phyloP scores from a whole-genome alignment of 2,797 vertebrate genomes.

The Danio jaintianensis region DNA sequence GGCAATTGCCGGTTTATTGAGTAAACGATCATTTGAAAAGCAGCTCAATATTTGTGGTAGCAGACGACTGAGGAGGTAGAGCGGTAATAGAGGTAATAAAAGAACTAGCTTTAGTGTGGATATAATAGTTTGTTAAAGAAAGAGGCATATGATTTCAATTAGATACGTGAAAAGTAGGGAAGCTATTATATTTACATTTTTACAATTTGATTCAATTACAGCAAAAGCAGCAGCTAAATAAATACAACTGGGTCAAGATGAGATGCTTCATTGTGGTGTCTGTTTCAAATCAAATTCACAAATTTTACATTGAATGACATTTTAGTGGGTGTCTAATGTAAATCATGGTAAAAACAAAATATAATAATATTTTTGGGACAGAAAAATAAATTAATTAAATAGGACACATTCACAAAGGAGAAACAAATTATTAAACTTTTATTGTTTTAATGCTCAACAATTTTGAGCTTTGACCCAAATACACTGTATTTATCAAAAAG shows the following conservation, averaged over 20 bases:
- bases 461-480: too few species aligned
- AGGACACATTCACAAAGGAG: too few species aligned
- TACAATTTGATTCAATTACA: not conserved
- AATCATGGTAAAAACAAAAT: too few species aligned
- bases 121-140: constrained; percentile 16
- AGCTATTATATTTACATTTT: not conserved
- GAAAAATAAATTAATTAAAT: too few species aligned
- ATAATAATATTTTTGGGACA: too few species aligned
- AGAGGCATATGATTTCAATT: not conserved
- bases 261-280: too few species aligned
- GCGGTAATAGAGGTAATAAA: not conserved
- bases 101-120: not conserved
- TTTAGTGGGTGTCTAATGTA: too few species aligned
- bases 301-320: too few species aligned
- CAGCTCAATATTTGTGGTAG: constrained; percentile 39
- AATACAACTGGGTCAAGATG: not conserved
- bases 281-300: too few species aligned
- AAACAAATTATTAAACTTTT: too few species aligned
- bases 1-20: constrained; percentile 17
- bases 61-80: not conserved
- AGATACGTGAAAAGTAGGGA: not conserved
- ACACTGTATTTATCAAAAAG: not conserved
- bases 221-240: constrained; percentile 6
- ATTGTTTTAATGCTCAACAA: too few species aligned
- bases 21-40: constrained; percentile 43